These are phyloP conservation scores for Penaeus monodon DNA, from an alignment of 2,888 invertebrate species.

Conservation along the genomic window DNA sequence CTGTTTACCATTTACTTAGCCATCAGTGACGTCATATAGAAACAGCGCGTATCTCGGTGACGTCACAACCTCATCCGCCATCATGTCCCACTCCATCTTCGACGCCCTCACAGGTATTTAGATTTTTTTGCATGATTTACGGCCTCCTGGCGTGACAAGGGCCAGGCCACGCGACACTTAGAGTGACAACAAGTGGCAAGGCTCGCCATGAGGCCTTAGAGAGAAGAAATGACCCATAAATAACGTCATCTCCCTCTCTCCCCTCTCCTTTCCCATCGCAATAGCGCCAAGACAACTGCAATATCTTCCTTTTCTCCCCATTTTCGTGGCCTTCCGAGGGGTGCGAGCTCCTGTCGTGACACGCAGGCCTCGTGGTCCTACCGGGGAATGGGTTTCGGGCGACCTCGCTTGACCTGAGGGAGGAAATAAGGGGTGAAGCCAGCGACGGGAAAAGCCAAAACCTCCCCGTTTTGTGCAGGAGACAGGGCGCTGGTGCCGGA, in stretches of 20 bases:
- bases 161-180: background rate
- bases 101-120: conserved; percentile 61
- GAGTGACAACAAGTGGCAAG: background rate
- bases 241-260: too few relatives aligned
- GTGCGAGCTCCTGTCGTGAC: too few relatives aligned
- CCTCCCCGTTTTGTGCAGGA: conserved; percentile 42
- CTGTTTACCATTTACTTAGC: too few relatives aligned
- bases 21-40: conserved; percentile 26
- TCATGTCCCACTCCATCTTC: conserved; percentile 62
- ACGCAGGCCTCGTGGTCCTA: background rate
- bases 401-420: background rate
- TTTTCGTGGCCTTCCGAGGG: background rate
- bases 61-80: conserved; percentile 49
- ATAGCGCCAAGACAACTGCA: too few relatives aligned
- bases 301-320: background rate
- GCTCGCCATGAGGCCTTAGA: background rate
- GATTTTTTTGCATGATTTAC: background rate
- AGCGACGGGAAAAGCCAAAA: conserved; percentile 57
- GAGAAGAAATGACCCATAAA: background rate
- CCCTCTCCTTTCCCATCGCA: too few relatives aligned
- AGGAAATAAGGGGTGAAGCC: conserved; percentile 41
- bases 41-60: conserved; percentile 25
- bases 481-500: conserved; percentile 28
- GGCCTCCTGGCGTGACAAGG: background rate
- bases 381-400: background rate